Evolutionary conservation across 2,113 vertebrate genomes (phyloP), one percentile per base, ranked within the genome.

Genomic region (Rutilus rutilus): DNA sequence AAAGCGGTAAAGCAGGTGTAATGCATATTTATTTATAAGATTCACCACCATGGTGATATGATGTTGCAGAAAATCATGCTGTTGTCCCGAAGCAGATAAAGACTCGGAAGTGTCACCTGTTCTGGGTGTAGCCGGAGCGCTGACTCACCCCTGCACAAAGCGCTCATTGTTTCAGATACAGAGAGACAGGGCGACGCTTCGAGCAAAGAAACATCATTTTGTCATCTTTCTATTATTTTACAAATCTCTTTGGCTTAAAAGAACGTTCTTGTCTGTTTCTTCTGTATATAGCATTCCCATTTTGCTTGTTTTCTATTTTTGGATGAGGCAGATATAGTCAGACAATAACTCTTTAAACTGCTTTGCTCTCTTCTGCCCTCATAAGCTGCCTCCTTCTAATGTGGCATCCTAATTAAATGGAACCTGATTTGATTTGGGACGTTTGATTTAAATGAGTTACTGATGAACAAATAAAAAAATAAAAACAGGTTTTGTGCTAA

Each of bases 131-230:
- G 78, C 83, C 86, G 21, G 78, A 50, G 79, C 80, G n/a, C 50
- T 93, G 93, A 94, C 88, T 94, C 91, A 93, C 77, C 42, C 47
- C 5, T 82, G 78, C 88, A 92, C 91, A 93, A 95, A 87, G 84
- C 81, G 78, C 74, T 80, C 81, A 89, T 91, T 92, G 89, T 93
- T 89, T 91, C 87, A 87, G 62, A 52, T 71, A 47, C 82, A 71
- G 79, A 87, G 82, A 87, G 50, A 83, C 27, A 87, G 85, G 85
- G 54, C 73, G 71, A 54, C 12, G 15, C 42, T 81, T 27, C 4
- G 2, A 30, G 50, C n/a, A 6, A 82, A 82, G n/a, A 7, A 33
- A 17, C 82, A 25, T 57, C 2, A 27, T 36, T 36, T 67, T 83
- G 27, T 77, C 84, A 54, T 80, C 23, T 36, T 33, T 73, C 45